Percentiles rank a stretch among this genome's conserved stretches.
Conservation (phyloP, 2,797 vertebrate species). For the Sciurus vulgaris region DNA sequence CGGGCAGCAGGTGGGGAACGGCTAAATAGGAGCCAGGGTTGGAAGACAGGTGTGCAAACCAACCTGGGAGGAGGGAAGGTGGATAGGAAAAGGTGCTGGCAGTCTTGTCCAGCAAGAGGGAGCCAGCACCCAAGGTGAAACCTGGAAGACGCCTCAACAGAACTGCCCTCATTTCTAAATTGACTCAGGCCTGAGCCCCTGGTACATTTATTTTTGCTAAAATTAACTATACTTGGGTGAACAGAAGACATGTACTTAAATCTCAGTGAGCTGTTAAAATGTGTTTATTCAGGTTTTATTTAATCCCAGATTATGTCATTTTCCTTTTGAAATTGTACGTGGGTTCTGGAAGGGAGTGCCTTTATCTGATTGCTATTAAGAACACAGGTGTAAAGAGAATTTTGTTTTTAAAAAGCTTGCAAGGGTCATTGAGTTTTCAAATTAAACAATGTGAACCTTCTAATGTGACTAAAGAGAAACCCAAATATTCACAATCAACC, state of each 20-base stretch:
- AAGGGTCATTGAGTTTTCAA: slow-evolving; percentile 45
- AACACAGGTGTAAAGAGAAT: slow-evolving; percentile 49
- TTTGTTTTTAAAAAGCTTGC: slow-evolving; percentile 36
- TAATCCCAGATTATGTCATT: slow-evolving; percentile 65
- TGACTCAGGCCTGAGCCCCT: not conserved
- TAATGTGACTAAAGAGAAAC: slow-evolving; percentile 45
- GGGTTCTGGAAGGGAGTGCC: not conserved
- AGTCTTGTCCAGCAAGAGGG: not conserved
- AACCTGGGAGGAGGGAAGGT: not conserved
- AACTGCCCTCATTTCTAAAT: not conserved
- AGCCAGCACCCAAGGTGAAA: not conserved
- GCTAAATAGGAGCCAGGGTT: not conserved
- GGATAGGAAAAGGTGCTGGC: not conserved
- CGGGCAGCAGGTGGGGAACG: not conserved
- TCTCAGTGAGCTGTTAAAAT: slow-evolving; percentile 3
- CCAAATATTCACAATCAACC: not conserved
- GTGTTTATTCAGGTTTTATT: slow-evolving; percentile 66
- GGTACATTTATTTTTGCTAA: slow-evolving; percentile 5
- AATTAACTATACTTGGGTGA: slow-evolving; percentile 9
- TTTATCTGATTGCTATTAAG: slow-evolving; percentile 42
- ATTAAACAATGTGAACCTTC: slow-evolving; percentile 55
- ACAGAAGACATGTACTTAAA: slow-evolving; percentile 4
- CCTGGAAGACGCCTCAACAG: not conserved
- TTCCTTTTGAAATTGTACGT: not conserved
- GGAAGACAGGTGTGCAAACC: not conserved